Percentiles rank a stretch among this genome's conserved stretches.
Conservation (phyloP, 2,888 invertebrate genomes). For the Nasonia oneida region DNA sequence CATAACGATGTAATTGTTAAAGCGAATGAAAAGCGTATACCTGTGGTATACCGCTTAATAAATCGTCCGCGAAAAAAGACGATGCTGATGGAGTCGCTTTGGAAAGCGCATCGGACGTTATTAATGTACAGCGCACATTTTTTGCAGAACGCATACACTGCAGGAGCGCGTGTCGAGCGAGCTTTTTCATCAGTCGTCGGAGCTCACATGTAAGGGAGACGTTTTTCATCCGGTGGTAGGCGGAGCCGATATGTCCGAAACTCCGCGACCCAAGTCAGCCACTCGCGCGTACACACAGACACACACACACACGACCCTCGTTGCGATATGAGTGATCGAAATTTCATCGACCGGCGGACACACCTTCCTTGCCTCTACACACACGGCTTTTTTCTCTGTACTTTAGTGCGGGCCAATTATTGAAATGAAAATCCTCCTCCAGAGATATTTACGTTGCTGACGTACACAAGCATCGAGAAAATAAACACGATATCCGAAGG, state of each 20-base stretch:
- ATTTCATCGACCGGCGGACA: conserved; percentile 46
- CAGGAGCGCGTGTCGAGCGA: neutral
- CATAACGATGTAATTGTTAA: neutral
- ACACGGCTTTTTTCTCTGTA: neutral
- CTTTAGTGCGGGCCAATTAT: neutral
- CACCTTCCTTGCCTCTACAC: conserved; percentile 17
- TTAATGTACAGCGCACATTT: neutral
- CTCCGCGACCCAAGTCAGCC: conserved; percentile 27
- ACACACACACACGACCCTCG: neutral
- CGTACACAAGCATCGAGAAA: neutral
- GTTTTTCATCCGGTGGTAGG: neutral
- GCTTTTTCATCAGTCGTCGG: neutral
- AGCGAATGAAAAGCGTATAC: neutral
- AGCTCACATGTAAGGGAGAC: neutral
- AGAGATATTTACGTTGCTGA: too few species aligned
- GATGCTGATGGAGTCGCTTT: neutral
- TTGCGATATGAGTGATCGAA: conserved; percentile 44
- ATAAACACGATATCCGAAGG: neutral
- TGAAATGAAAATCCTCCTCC: neutral
- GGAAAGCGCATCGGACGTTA: neutral
- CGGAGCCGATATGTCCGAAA: conserved; percentile 31
- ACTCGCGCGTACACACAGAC: too few species aligned
- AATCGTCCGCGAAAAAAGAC: neutral
- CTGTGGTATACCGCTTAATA: neutral
- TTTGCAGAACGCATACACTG: neutral